These are phyloP conservation scores for Amazona guildingii DNA, from an alignment of 2,113 vertebrate species.

Conservation along the genomic window DNA sequence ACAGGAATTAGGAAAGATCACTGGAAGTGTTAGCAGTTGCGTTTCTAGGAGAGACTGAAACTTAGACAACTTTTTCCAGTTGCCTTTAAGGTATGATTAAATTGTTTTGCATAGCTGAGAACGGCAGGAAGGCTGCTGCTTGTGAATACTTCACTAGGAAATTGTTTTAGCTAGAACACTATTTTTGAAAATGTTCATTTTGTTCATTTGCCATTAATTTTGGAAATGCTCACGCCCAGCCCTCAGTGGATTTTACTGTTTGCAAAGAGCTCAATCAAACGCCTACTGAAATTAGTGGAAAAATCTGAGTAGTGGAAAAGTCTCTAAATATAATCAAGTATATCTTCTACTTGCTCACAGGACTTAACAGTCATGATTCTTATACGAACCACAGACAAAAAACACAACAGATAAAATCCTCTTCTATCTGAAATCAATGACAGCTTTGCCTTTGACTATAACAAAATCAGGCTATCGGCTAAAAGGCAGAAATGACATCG, in stretches of 20 bases:
- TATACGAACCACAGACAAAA: background rate
- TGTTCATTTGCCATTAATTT: slow-evolving; percentile 19
- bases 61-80: slow-evolving; percentile 10
- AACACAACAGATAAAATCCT: background rate
- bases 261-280: slow-evolving; percentile 23
- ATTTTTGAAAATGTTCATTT: slow-evolving; percentile 44
- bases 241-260: slow-evolving; percentile 46
- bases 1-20: slow-evolving; percentile 4
- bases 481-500: background rate
- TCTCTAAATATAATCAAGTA: slow-evolving; percentile 24
- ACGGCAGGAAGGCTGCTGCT: background rate
- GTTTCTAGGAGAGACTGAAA: slow-evolving; percentile 2
- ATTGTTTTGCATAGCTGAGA: slow-evolving; percentile 41
- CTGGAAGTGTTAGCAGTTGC: background rate
- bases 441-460: background rate
- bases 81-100: slow-evolving; percentile 34
- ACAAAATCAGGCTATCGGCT: background rate
- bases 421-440: background rate
- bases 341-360: background rate
- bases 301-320: slow-evolving; percentile 44
- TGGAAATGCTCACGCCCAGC: slow-evolving; percentile 37
- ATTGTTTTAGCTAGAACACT: slow-evolving; percentile 37
- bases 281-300: slow-evolving; percentile 38
- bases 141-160: slow-evolving; percentile 44
- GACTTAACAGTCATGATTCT: background rate